Evolutionary conservation across 2,888 invertebrate genomes (phyloP), one percentile per base, ranked within the genome.

Genomic region (Oligia latruncula): DNA sequence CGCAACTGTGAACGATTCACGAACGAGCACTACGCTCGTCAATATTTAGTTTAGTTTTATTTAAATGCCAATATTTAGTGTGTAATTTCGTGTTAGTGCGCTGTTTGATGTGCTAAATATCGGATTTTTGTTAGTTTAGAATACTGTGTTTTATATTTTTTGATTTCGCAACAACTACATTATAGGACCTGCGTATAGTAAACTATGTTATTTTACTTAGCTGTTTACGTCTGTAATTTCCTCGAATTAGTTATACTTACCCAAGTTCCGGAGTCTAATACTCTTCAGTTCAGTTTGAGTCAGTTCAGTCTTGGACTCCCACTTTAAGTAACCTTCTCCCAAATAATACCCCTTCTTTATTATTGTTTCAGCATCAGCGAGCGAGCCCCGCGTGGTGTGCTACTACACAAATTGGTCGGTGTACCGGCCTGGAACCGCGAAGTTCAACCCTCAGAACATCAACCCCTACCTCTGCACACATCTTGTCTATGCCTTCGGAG

Each of bases 321-420:
- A 35, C 0, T 58, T 13, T 5, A n/a, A 1, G 40, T 20, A 2
- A 17, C 3, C 3, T 11, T 2, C 8, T 43, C 11, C 23, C 23
- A 52, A 70, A n/a, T 29, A 52, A 23, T 65, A 20, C 13, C 43
- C 43, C 5, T 67, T 13, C 1, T 40, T n/a, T 1, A 17, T 64
- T 64, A 0, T 85, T 87, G 68, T 82, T 82, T 87, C 95, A 96
- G 96, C 91, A 77, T 85, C 91, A 80, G 91, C 95, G 35, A 93
- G 92, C 87, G 98, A 98, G 93, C 97, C 98, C 78, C 98, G 98
- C 89, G 98, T 99, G 90, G 99, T 99, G 77, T 99, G 99, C 93
- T 99, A 99, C 95, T 99, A 99, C 97, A 99, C 99, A 68, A 99
- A 99, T 95, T 99, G 99, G 99, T 99, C 99, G 87, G 98, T 99